Evolutionary conservation across 2,797 vertebrate species (phyloP).

Genomic region (Smutsia gigantea): DNA sequence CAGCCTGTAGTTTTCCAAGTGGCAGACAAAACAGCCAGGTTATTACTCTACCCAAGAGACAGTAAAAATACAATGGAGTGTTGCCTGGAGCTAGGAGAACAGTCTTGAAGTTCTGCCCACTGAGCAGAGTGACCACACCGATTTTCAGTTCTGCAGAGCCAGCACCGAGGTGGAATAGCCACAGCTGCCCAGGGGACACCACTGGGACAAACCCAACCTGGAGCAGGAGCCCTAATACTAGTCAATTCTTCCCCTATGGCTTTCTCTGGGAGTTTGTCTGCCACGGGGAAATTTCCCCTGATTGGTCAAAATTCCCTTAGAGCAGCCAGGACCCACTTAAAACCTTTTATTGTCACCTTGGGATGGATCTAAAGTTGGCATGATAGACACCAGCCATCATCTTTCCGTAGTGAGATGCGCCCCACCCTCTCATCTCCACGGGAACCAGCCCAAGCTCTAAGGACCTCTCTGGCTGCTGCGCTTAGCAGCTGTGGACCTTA

Average conservation of each 20-base stretch:
- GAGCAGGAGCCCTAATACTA: not conserved
- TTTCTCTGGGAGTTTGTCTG: not conserved
- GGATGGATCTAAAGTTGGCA: not conserved
- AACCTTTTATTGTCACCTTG: not conserved
- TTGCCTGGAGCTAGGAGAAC: not conserved
- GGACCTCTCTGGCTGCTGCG: not conserved
- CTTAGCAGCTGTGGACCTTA: not conserved
- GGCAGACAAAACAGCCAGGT: not conserved
- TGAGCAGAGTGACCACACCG: not conserved
- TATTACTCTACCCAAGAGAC: not conserved
- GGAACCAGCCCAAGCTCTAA: not conserved
- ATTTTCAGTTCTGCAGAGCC: not conserved
- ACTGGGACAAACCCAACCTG: not conserved
- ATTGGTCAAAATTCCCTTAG: not conserved
- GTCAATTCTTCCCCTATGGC: not conserved
- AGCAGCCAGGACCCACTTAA: not conserved
- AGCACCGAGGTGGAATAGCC: fast-evolving
- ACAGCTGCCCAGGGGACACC: too few relatives aligned
- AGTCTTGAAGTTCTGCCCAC: not conserved
- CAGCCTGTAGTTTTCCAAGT: not conserved
- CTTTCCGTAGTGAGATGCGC: fast-evolving
- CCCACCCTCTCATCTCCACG: too few relatives aligned
- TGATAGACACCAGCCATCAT: fast-evolving
- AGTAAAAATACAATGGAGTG: not conserved
- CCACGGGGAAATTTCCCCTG: not conserved